Base-by-base conservation (phyloP, 2,797 vertebrate species). In the Geotrypetes seraphini region DNA sequence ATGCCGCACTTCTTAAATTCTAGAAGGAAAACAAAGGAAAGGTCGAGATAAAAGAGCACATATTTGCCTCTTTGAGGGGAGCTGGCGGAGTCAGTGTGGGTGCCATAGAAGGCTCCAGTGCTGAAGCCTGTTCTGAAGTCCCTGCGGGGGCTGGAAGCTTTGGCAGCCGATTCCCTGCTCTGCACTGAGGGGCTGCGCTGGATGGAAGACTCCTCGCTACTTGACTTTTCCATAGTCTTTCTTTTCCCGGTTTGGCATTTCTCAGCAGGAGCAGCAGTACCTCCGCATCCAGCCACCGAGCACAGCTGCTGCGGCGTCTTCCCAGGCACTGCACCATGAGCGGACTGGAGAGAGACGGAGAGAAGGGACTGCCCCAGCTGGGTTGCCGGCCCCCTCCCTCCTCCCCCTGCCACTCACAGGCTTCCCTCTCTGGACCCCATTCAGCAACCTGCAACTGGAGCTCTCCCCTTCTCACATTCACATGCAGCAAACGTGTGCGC, bases 1-100 rank as follows among this genome's bases (percentile, higher is more conserved):
- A 99, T 99, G 92, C 94, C 95, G 91, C 90, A 98, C 94, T 94
- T 97, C 90, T 96, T 96, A 85, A 99, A 99, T 81, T 99, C 96
- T 98, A 99, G 75, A 80, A 99, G 94, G 84, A 99, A 98, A 84
- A 98, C 94, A 97, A 99, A 97, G 61, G 96, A 99, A 82, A 99
- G 82, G 84, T 99, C 96, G 92, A 99, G 90, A 80, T 99, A 99
- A 98, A 99, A 98, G 60, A 99, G 96, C 55, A 99, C 89, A 68
- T 96, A 99, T 80, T 98, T 98, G 90, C 91, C 94, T 83, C 93
- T 86, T 71, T 89, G 92, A 53, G 91, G 86, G 3, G 87, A 83
- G 70, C 74, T 77, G 82, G 79, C 87, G 74, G 92, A 93, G 74
- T 85, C 87, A 51, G 68, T 75, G 8, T 91, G 77, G 47, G 88